These are phyloP conservation scores for Diorhabda elongata DNA, from an alignment of 1,140 invertebrate species.

Conservation along the genomic window DNA sequence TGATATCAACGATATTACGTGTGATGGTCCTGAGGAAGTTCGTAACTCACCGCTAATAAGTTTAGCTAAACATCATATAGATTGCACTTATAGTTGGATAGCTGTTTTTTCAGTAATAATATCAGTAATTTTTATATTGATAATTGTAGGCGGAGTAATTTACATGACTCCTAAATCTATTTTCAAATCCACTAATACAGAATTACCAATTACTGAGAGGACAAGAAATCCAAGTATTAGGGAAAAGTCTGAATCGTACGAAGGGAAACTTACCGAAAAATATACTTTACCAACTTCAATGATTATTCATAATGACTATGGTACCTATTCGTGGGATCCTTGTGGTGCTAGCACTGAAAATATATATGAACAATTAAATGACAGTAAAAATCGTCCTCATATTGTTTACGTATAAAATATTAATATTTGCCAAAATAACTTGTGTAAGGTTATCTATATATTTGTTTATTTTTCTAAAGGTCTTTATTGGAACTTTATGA, in stretches of 20 bases:
- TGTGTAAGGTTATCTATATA: too few species aligned
- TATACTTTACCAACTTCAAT: slow-evolving; percentile 56
- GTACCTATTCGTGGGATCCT: slow-evolving; percentile 56
- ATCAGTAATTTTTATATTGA: slow-evolving; percentile 54
- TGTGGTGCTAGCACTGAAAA: slow-evolving; percentile 52
- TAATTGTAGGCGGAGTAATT: slow-evolving; percentile 53
- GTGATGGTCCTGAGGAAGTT: slow-evolving; percentile 53
- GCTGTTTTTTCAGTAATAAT: slow-evolving; percentile 53
- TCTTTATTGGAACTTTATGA: too few species aligned
- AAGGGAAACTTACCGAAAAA: slow-evolving; percentile 49
- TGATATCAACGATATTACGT: slow-evolving; percentile 52
- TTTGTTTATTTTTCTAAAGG: too few species aligned
- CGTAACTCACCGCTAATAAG: slow-evolving; percentile 50
- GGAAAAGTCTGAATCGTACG: slow-evolving; percentile 31
- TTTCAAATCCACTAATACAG: slow-evolving; percentile 50
- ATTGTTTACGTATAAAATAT: slow-evolving; percentile 57
- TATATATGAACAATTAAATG: slow-evolving; percentile 57
- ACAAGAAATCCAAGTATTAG: slow-evolving; percentile 20
- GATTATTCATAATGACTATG: slow-evolving; percentile 53
- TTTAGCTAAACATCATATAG: slow-evolving; percentile 56
- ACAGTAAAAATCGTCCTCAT: slow-evolving; percentile 57
- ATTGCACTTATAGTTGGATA: slow-evolving; percentile 59
- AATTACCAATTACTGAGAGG: slow-evolving; percentile 46
- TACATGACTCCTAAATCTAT: slow-evolving; percentile 55
- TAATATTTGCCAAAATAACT: neutral